Conservation (phyloP, 2,797 vertebrate genomes). For the Choloepus didactylus region DNA sequence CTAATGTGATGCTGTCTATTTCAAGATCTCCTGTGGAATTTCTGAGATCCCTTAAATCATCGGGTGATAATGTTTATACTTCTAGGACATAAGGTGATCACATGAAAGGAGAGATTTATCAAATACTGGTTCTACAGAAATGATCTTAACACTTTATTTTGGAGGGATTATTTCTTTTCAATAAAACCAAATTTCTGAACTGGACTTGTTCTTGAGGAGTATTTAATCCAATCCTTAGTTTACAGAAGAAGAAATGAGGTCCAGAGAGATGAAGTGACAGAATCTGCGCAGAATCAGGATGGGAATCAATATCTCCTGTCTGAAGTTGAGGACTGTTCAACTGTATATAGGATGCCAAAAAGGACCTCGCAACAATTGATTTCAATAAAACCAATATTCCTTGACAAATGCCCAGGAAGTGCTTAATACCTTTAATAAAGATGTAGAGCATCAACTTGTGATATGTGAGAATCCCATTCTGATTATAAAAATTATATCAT, state of each 20-base stretch:
- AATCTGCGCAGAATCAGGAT: background rate
- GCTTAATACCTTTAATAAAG: conserved; percentile 17
- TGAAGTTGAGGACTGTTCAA: background rate
- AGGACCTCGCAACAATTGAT: background rate
- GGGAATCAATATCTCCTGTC: background rate
- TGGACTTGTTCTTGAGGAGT: background rate
- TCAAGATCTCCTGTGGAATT: conserved; percentile 42
- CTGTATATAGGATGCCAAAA: background rate
- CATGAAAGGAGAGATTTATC: conserved; percentile 31
- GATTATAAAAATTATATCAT: conserved; percentile 19
- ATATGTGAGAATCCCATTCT: background rate
- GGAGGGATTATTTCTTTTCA: background rate
- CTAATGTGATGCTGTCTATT: background rate
- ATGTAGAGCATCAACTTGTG: background rate
- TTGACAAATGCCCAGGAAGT: background rate
- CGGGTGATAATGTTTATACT: conserved; percentile 60
- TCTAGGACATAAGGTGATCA: conserved; percentile 17
- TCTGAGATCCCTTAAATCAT: conserved; percentile 55
- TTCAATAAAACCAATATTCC: conserved; percentile 18
- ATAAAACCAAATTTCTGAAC: conserved; percentile 29
- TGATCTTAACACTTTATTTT: background rate
- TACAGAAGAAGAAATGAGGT: conserved; percentile 29
- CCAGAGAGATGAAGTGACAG: background rate
- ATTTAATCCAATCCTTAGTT: conserved; percentile 8
- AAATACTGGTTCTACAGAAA: conserved; percentile 32